Conservation (phyloP, 2,797 vertebrate species). For the Apogon hyalosoma region DNA sequence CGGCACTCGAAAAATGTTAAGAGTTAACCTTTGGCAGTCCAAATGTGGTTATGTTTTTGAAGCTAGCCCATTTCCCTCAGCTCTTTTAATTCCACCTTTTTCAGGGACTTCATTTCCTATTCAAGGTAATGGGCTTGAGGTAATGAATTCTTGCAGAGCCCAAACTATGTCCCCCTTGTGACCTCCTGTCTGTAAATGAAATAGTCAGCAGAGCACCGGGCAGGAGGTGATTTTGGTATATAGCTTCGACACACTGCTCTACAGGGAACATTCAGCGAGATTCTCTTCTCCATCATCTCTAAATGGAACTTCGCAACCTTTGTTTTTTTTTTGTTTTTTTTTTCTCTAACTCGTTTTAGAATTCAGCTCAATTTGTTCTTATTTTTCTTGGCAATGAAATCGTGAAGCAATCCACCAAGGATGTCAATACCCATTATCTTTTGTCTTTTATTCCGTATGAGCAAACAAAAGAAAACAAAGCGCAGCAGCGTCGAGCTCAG, state of each 20-base stretch:
- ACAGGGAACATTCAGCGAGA: constrained; percentile 54
- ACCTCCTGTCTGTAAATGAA: constrained; percentile 81
- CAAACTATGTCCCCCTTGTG: constrained; percentile 70
- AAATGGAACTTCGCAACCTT: constrained; percentile 54
- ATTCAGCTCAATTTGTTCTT: constrained; percentile 55
- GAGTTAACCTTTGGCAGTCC: constrained; percentile 73
- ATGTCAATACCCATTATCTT: constrained; percentile 64
- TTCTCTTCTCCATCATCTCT: constrained; percentile 65
- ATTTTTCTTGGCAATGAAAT: constrained; percentile 62
- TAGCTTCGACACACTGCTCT: constrained; percentile 47
- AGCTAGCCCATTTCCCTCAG: constrained; percentile 53
- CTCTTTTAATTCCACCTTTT: constrained; percentile 72
- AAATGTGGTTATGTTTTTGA: constrained; percentile 65
- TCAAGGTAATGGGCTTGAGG: constrained; percentile 72
- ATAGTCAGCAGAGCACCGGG: constrained; percentile 74
- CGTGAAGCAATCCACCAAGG: constrained; percentile 52
- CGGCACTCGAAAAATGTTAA: constrained; percentile 70
- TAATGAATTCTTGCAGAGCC: constrained; percentile 77
- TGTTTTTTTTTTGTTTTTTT: constrained; percentile 41
- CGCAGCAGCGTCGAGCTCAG: constrained; percentile 24
- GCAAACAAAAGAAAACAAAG: constrained; percentile 58
- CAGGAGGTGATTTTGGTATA: constrained; percentile 68
- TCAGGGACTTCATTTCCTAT: constrained; percentile 73
- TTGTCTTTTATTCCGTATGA: constrained; percentile 55
- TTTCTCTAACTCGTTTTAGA: constrained; percentile 35